Evolutionary conservation across 1,140 invertebrate species (phyloP).

Genomic region (Samia ricini): DNA sequence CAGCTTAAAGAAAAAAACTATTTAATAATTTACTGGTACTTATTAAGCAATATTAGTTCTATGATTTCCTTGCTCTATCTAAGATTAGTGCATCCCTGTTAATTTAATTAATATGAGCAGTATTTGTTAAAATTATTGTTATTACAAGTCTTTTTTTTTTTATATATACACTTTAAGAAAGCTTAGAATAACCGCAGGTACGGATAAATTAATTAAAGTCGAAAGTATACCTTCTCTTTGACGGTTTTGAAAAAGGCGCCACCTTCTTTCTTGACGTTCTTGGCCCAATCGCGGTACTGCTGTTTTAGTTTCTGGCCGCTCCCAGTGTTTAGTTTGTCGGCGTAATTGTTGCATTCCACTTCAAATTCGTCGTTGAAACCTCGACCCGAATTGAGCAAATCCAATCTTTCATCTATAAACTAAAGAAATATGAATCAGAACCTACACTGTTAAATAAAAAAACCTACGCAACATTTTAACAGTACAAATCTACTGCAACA

Average conservation of each 20-base stretch:
- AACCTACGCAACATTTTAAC: too few relatives aligned
- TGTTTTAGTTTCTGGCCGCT: slow-evolving; percentile 78
- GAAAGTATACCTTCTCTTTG: slow-evolving; percentile 84
- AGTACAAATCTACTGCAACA: too few relatives aligned
- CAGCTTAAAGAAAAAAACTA: too few relatives aligned
- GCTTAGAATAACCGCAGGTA: background rate
- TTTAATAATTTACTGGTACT: too few relatives aligned
- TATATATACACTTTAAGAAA: too few relatives aligned
- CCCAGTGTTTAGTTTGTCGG: slow-evolving; percentile 82
- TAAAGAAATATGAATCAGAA: slow-evolving; percentile 55
- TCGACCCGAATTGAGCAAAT: slow-evolving; percentile 91
- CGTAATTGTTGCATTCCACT: slow-evolving; percentile 90
- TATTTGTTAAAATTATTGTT: background rate
- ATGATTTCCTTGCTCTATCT: too few relatives aligned
- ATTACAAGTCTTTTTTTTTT: background rate
- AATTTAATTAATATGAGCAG: background rate
- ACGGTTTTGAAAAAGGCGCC: slow-evolving; percentile 85
- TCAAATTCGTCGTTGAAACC: slow-evolving; percentile 97
- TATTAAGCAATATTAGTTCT: too few relatives aligned
- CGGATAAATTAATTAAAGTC: background rate
- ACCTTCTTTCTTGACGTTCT: slow-evolving; percentile 77
- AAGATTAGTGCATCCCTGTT: too few relatives aligned
- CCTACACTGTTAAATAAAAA: too few relatives aligned
- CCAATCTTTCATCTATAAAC: slow-evolving; percentile 95
- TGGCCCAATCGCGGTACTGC: slow-evolving; percentile 87